These are phyloP conservation scores for Ips typographus DNA, from an alignment of 1,140 invertebrate genomes.

Conservation along the genomic window DNA sequence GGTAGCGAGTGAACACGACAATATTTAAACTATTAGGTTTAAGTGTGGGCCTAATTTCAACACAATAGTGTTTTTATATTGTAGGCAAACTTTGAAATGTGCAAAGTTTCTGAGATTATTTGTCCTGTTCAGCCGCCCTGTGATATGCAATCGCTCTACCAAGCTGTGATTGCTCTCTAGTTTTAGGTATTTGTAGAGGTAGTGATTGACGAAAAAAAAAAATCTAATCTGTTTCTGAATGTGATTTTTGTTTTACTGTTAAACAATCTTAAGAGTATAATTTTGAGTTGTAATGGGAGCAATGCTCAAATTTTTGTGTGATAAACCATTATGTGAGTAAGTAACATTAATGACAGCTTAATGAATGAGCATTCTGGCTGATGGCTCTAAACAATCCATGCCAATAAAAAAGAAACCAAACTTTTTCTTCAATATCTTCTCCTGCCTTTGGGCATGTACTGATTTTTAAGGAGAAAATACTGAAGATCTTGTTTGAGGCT, in stretches of 20 bases:
- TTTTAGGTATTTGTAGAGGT: slow-evolving; percentile 40
- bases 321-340: slow-evolving; percentile 10
- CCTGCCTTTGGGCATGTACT: slow-evolving; percentile 37
- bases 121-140: slow-evolving; percentile 51
- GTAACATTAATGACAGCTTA: slow-evolving; percentile 36
- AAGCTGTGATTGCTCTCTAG: slow-evolving; percentile 39
- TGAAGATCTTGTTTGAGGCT: neutral
- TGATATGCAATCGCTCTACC: slow-evolving; percentile 42
- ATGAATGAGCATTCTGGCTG: slow-evolving; percentile 34
- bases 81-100: slow-evolving; percentile 21
- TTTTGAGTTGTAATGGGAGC: slow-evolving; percentile 47
- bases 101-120: slow-evolving; percentile 34
- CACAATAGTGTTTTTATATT: slow-evolving; percentile 6
- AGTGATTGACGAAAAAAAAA: slow-evolving; percentile 27
- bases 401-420: neutral
- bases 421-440: neutral
- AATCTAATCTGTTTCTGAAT: slow-evolving; percentile 48
- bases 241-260: slow-evolving; percentile 49
- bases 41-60: slow-evolving; percentile 25
- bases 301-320: slow-evolving; percentile 42
- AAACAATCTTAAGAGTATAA: slow-evolving; percentile 46
- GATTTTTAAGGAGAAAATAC: slow-evolving; percentile 38
- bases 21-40: slow-evolving; percentile 35
- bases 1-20: slow-evolving; percentile 53
- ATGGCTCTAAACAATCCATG: neutral